phyloP scores from a whole-genome alignment of 2,888 invertebrate genomes.

The Petrolisthes cinctipes region DNA sequence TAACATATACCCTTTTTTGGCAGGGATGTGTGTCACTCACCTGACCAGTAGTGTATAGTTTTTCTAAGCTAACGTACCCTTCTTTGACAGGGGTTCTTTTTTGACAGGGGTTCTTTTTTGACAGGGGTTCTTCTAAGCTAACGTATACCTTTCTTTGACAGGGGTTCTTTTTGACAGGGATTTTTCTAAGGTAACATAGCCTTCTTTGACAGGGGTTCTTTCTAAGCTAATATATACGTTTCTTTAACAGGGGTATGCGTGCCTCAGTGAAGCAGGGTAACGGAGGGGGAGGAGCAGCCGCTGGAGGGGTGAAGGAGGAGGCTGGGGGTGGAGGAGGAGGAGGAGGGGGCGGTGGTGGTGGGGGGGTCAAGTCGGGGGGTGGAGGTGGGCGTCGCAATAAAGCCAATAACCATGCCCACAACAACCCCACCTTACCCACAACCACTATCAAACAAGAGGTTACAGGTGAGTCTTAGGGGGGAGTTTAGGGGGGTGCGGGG shows the following conservation, averaged over 20 bases:
- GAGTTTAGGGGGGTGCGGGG: no score
- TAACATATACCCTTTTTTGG: no score
- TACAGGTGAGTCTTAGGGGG: slow-evolving; percentile 7
- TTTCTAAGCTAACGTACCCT: no score
- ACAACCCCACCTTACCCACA: slow-evolving; percentile 26
- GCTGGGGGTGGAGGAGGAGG: slow-evolving; percentile 31
- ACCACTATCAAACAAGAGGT: slow-evolving; percentile 59
- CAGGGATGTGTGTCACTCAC: no score
- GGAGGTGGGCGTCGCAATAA: slow-evolving; percentile 42
- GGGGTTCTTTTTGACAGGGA: slow-evolving; percentile 45
- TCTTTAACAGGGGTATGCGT: slow-evolving; percentile 54
- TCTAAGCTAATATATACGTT: background rate
- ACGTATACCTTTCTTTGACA: background rate
- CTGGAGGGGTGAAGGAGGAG: slow-evolving; percentile 27
- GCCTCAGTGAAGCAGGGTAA: slow-evolving; percentile 62
- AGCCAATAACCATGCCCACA: slow-evolving; percentile 45
- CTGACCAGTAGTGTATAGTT: no score
- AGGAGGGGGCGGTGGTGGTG: slow-evolving; percentile 15
- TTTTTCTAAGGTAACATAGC: no score
- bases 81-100: no score
- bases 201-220: no score
- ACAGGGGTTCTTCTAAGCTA: no score
- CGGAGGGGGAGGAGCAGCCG: slow-evolving; percentile 44
- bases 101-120: no score
- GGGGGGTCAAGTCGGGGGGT: slow-evolving; percentile 4